phyloP scores from a whole-genome alignment of 2,113 vertebrate species.

The Anseranas semipalmata region DNA sequence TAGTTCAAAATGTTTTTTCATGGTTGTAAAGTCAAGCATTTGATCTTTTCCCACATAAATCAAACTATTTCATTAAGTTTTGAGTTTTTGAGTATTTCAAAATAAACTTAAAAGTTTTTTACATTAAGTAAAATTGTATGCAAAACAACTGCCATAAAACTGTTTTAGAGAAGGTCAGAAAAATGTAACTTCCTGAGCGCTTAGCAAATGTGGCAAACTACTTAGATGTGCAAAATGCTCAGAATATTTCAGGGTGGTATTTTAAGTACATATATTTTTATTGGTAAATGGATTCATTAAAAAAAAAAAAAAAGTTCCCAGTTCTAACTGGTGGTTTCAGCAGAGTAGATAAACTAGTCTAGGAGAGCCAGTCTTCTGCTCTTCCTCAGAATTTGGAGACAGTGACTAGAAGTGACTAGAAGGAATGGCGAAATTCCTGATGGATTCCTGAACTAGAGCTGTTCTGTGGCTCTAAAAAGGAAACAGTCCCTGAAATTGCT shows the following conservation, averaged over 20 bases:
- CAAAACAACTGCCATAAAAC: not conserved
- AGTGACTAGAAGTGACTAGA: not conserved
- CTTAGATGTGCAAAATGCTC: not conserved
- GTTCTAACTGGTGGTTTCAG: not conserved
- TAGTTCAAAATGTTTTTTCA: conserved; percentile 18
- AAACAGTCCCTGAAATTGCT: not conserved
- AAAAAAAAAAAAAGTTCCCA: not conserved
- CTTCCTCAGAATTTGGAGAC: not conserved
- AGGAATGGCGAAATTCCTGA: not conserved
- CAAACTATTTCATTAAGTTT: not conserved
- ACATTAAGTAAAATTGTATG: not conserved
- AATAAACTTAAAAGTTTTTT: not conserved
- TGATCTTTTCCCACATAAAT: not conserved
- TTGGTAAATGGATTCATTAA: not conserved
- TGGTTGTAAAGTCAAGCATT: not conserved
- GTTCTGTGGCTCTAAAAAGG: not conserved
- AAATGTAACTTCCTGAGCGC: not conserved
- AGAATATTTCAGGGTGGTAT: not conserved
- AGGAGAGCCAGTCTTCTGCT: not conserved
- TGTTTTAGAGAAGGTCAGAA: not conserved
- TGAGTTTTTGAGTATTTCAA: not conserved
- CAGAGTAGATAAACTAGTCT: not conserved
- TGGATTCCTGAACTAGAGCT: not conserved
- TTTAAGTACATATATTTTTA: not conserved
- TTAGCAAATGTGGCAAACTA: not conserved